phyloP scores from a whole-genome alignment of 2,797 vertebrate species.

The Apogon talboti region DNA sequence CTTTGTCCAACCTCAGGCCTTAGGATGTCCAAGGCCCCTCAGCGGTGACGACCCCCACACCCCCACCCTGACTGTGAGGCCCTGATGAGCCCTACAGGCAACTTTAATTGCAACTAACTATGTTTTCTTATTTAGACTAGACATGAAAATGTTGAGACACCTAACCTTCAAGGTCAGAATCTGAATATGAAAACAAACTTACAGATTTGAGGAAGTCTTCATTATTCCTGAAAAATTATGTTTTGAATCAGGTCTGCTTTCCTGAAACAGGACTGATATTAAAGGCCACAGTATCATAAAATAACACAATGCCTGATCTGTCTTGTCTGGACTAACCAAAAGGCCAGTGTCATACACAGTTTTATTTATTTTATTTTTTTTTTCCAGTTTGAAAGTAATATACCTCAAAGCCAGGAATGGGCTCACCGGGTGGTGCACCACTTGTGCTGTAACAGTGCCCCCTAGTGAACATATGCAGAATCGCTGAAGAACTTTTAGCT shows the following conservation, averaged over 20 bases:
- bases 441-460: conserved; percentile 78
- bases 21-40: too few species aligned
- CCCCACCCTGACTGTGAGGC: too few species aligned
- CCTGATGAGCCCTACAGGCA: too few species aligned
- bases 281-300: conserved; percentile 50
- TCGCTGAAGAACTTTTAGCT: neutral
- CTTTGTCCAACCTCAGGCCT: too few species aligned
- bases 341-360: conserved; percentile 45
- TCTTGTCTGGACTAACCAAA: conserved; percentile 34
- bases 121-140: conserved; percentile 50
- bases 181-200: conserved; percentile 13
- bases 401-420: neutral
- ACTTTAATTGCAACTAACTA: conserved; percentile 2
- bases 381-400: conserved; percentile 27
- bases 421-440: conserved; percentile 4
- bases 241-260: conserved; percentile 19
- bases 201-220: neutral
- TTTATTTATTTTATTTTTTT: too few species aligned
- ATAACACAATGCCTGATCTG: conserved; percentile 43
- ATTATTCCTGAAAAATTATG: conserved; percentile 9
- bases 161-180: conserved; percentile 24
- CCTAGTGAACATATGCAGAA: conserved; percentile 59
- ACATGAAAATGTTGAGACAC: conserved; percentile 15
- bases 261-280: conserved; percentile 18
- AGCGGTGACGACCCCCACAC: too few species aligned